Base-by-base conservation (phyloP, 2,888 invertebrate species). In the Lampropteryx suffumata region DNA sequence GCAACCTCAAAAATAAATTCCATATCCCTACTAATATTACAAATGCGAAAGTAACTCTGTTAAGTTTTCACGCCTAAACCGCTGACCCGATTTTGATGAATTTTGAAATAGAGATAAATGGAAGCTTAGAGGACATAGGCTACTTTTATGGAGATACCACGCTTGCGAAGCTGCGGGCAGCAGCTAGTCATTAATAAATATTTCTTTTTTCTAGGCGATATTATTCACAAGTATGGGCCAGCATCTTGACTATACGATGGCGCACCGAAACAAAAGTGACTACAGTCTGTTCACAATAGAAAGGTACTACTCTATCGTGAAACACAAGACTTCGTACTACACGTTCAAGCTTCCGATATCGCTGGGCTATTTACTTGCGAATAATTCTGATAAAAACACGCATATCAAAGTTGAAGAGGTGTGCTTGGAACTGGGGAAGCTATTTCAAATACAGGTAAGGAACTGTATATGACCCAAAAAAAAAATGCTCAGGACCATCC, bases 241-340 rank as follows among this genome's bases (percentile, higher is more conserved):
- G 82, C 91, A 94, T 44, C 74, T 98, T 60, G 98, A 99, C 81
- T 79, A 92, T 39, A 85, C 94, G 28, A 94, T 94, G 49, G 91
- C 93, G 0, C 90, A 71, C 6, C 63, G 69, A 11, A 64, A 65
- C 41, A 76, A 65, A 34, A 69, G 71, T 34, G 79, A 84, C 59
- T 83, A 79, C 58, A 75, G 71, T 58, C 81, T 92, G 17, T 95
- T 95, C 80, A 96, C 96, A 1, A 93, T 95, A 93, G 95, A 96
- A 13, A 92, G 93, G 51, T 98, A 98, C 79, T 93, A 94, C 63
- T 91, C 94, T 3, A 97, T 98, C 66, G 95, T 95, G 11, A 95
- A 95, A 61, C 96, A 96, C 80, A 98, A 98, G 88, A 96, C 98
- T 4, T 93, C 96, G 0, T 97, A 95, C 80, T 98, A 98, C 78